Evolutionary conservation across 2,888 invertebrate genomes (phyloP), one percentile per base, ranked within the genome.

Genomic region (Thecophora atra): DNA sequence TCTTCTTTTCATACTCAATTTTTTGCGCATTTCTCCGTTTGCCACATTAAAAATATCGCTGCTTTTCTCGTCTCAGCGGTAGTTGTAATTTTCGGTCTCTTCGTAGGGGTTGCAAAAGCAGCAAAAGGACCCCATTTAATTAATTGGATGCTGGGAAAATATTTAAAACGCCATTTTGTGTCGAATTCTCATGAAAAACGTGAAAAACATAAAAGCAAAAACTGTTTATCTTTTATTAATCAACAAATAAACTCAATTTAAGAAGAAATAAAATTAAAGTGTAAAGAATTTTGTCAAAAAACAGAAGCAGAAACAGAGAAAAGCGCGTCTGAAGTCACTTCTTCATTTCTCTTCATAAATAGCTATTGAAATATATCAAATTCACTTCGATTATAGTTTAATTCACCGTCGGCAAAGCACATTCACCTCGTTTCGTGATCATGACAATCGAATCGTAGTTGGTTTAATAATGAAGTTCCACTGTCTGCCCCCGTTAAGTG

Each of bases 381-480:
- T 37, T 37, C 7, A 37, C 37, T 37, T 37, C 11, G n/a, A 37
- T 37, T 37, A 8, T n/a, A 24, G 72, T 73, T 74, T 75, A 68
- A 70, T 74, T 74, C 73, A 60, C 76, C 77, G 77, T 70, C 77
- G 77, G 76, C 70, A 68, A 58, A 68, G 11, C 28, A 7, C 47
- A 56, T 17, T 11, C 2, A 13, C 8, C 28, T 37, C 26, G 26
- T 26, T 5, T 28, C 3, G 47, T 74, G 77, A 76, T 79, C 78
- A 79, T 80, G 79, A 78, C 76, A 77, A 21, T 7, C 2, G 37
- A 37, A 37, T 37, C 37, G 60, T 42, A 37, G 68, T n/a, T n/a
- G n/a, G n/a, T n/a, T n/a, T n/a, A 80, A 79, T 78, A 58, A 81
- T 80, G 77, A 79, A 79, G 76, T 76, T 74, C 68, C 72, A 24